Evolutionary conservation across 1,140 invertebrate genomes (phyloP), one percentile per base, ranked within the genome.

Genomic region (Drosophila parabipectinata): DNA sequence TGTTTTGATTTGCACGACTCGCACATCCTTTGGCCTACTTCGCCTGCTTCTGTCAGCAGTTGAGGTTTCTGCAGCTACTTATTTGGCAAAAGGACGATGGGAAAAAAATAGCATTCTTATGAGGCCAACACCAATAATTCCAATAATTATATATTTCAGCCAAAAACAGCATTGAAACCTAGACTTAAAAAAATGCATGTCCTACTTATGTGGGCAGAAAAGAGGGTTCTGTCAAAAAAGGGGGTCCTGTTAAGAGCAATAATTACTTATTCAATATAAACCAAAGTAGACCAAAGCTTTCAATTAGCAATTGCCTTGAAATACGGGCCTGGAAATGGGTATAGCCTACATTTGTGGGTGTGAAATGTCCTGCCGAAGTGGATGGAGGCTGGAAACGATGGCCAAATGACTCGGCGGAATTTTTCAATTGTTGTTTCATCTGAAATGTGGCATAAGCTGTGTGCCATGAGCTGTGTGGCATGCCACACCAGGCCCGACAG

Each of bases 391-490:
- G 34, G 34, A 10, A 32, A 32, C 32, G 34, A n/a, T 48, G 62
- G 14, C 62, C 44, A 48, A 56, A 69, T 72, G 71, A 73, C 69
- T 73, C 26, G 71, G 51, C 39, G 71, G 39, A 74, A 74, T 74
- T 74, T 74, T 64, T 74, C 51, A 63, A 48, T 74, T 74, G 47
- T 64, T 74, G 28, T 72, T 64, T 56, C 41, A 57, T 74, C 48
- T 44, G 45, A 32, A 15, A 32, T 47, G 50, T 47, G 39, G 39
- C 39, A 41, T 41, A 10, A 10, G 41, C n/a, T n/a, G 14, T 18
- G 55, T 39, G 56, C 26, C 51, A 44, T 44, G 41, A 15, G 41
- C n/a, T 18, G 15, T 44, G 55, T 51, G 56, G 32, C 51, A 10
- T 18, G 18, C 44, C 15, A 8, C 15, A 21, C 9, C 18, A 21